These are phyloP conservation scores for Brotula barbata DNA, from an alignment of 2,797 vertebrate genomes.

Conservation along the genomic window DNA sequence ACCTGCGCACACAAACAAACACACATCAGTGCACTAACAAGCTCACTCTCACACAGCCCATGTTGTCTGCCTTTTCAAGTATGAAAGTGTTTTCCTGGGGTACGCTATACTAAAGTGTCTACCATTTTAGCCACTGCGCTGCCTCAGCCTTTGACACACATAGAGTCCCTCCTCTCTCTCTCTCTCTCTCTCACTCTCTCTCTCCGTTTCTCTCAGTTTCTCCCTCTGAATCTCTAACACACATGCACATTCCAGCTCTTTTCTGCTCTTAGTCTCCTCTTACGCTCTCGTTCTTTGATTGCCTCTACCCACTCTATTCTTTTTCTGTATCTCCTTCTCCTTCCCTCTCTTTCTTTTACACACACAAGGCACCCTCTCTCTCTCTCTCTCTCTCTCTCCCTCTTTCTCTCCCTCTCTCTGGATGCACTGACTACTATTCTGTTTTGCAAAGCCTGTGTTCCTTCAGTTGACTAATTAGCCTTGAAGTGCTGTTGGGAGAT, in stretches of 20 bases:
- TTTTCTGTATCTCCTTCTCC: conserved; percentile 52
- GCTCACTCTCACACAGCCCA: not conserved
- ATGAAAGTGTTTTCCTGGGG: conserved; percentile 55
- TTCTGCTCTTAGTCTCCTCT: conserved; percentile 45
- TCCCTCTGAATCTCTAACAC: conserved; percentile 1
- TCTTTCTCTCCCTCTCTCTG: conserved; percentile 5
- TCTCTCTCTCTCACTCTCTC: conserved; percentile 3
- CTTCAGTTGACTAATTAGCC: conserved; percentile 74
- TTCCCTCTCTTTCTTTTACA: conserved; percentile 36
- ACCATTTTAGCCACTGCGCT: conserved; percentile 58
- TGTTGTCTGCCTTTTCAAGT: conserved; percentile 21
- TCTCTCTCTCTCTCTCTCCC: conserved; percentile 34
- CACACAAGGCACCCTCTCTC: conserved; percentile 11
- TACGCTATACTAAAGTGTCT: conserved; percentile 45
- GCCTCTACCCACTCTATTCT: conserved; percentile 55
- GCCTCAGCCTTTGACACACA: conserved; percentile 52
- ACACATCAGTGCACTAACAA: conserved; percentile 21
- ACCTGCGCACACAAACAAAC: conserved; percentile 5
- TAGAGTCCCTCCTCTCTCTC: conserved; percentile 25
- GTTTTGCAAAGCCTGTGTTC: conserved; percentile 60
- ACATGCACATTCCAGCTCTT: conserved; percentile 38
- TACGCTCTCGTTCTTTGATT: conserved; percentile 57
- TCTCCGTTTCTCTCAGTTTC: conserved; percentile 3
- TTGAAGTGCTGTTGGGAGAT: conserved; percentile 72
- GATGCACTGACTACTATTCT: conserved; percentile 59